phyloP scores from a whole-genome alignment of 2,888 invertebrate genomes.

The Lithosia quadra region DNA sequence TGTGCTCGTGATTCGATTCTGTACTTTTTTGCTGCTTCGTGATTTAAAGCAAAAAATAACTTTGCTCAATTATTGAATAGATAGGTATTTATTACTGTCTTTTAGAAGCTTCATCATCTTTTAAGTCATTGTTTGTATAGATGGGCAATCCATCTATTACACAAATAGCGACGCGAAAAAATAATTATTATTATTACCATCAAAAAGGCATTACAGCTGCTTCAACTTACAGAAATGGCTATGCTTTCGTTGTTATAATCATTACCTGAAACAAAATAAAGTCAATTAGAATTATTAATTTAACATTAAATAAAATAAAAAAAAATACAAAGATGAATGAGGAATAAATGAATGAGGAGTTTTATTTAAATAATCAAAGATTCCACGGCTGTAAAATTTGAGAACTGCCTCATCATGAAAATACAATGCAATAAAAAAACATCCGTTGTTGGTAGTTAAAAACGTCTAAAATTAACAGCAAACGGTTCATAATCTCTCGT shows the following conservation, averaged over 20 bases:
- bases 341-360: no score
- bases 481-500: slow-evolving; percentile 40
- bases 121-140: no score
- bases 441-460: neutral
- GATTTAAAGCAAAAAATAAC: no score
- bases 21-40: no score
- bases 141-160: no score
- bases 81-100: no score
- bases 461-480: slow-evolving; percentile 36
- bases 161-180: no score
- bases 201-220: neutral
- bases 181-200: neutral
- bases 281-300: neutral
- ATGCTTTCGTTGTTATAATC: neutral
- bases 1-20: no score
- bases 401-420: slow-evolving; percentile 1
- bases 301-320: no score
- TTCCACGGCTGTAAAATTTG: neutral
- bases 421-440: neutral
- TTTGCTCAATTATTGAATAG: no score
- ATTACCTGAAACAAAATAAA: slow-evolving; percentile 11
- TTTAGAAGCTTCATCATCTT: no score
- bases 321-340: no score
- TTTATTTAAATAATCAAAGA: neutral
- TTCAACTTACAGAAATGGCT: neutral